Evolutionary conservation across 2,797 vertebrate species (phyloP), one percentile per base, ranked within the genome.

Genomic region (Scolopax rusticola): DNA sequence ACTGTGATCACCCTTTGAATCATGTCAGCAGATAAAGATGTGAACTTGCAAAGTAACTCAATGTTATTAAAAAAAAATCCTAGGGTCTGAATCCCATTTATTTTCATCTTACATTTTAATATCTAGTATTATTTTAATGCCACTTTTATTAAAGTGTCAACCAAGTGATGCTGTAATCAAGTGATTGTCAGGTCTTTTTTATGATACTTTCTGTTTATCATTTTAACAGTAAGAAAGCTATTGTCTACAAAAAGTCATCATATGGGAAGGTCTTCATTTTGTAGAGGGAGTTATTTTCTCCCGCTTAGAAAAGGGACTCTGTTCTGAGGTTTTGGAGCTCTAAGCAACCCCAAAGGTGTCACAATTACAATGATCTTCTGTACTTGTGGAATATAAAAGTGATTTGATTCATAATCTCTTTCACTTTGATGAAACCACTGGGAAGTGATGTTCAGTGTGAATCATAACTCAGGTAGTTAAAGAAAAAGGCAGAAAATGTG

Each of bases 131-230:
- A 97, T 91, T 93, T 92, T 94, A 93, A 91, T 85, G 45, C 38
- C 84, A 92, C 75, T 94, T 97, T 95, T 77, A 97, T 96, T 69
- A 92, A 97, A 96, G 89, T 97, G 93, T 92, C 95, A 96, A 33
- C 53, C 30, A 54, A 89, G 79, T 77, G 84, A 96, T 94, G 78
- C 78, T 87, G 68, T 73, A 93, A 95, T 87, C 67, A 89, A 91
- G 63, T 63, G 70, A 67, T 50, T 87, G 54, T 47, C 51, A 73
- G 36, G 43, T 94, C 48, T 95, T 91, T 82, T 97, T 97, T 78
- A 70, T 79, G 45, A 85, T 80, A 82, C 76, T 95, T 95, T 96
- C 64, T 95, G 51, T 95, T 80, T 97, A 74, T 95, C 81, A 81
- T 97, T 94, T 90, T 92, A 95, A 95, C 41, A 93, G 82, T 81